A percentile compares a stretch with the other conserved stretches of the same genome.
Evolutionary conservation across 2,797 vertebrate species (phyloP).

Genomic region (Lates japonicus): DNA sequence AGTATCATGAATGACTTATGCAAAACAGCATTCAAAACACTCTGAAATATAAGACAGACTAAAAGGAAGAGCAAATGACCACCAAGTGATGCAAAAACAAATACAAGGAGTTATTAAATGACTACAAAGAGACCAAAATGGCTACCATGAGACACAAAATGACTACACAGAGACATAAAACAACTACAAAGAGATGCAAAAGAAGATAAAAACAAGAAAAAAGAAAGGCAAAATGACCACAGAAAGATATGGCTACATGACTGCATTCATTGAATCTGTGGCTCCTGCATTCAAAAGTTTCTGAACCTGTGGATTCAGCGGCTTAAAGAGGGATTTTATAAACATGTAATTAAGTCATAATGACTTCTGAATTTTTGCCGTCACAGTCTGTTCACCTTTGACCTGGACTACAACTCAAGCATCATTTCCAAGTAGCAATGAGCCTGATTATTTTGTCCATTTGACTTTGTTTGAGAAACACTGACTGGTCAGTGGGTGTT

Average conservation of each 20-base stretch:
- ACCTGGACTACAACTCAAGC: neutral
- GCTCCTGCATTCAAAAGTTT: neutral
- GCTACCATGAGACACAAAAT: too few species aligned
- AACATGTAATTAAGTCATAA: neutral
- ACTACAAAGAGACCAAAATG: too few species aligned
- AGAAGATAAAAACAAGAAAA: neutral
- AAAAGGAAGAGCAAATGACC: neutral
- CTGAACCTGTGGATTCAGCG: too few species aligned
- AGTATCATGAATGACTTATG: neutral
- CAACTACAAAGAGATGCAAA: neutral
- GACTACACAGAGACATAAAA: neutral
- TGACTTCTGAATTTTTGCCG: neutral
- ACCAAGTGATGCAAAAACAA: slow-evolving; percentile 12
- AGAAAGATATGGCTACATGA: neutral
- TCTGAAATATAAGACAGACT: neutral
- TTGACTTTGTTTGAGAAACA: slow-evolving; percentile 24
- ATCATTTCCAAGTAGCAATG: slow-evolving; percentile 21
- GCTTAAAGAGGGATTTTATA: neutral
- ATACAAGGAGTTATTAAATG: neutral
- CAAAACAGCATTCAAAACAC: neutral
- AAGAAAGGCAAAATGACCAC: neutral
- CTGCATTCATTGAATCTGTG: neutral
- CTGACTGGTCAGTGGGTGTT: slow-evolving; percentile 52
- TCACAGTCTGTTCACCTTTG: neutral
- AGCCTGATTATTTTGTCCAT: slow-evolving; percentile 32